Evolutionary conservation across 2,797 vertebrate species (phyloP), one percentile per base, ranked within the genome.

Genomic region (Tapirus indicus): DNA sequence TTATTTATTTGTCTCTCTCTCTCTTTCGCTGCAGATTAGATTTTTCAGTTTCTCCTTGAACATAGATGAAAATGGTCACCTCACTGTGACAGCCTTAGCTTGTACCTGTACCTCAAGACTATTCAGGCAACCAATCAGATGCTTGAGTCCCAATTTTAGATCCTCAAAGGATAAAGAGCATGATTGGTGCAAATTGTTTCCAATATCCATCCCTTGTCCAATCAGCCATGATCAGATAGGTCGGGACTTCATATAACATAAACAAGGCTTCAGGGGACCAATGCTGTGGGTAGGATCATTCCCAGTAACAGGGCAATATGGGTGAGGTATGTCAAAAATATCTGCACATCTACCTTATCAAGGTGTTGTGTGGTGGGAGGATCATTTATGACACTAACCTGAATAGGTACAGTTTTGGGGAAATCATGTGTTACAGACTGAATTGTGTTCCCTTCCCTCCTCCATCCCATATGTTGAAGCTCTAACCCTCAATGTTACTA

Each of bases 101-200:
- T 56, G 58, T 82, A 75, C 27, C 23, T 80, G n/a, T n/a, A 62
- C 35, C 35, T 71, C 41, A 83, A 60, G 62, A 79, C 11, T 66
- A 29, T 84, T 94, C 77, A 88, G 21, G 38, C 23, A 83, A 49
- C 1, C 5, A 71, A 10, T 44, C 69, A 41, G 35, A 44, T 84
- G 52, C 27, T 49, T 58, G 47, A 62, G 68, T 95, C 85, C 41
- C 41, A 58, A 25, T 68, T 72, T 95, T 91, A 83, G 91, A 74
- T 64, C 41, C 49, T 94, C 49, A 41, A 14, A 91, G 21, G 5
- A 29, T 66, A 72, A 88, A 41, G 32, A 94, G 17, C 6, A 18
- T 35, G 23, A 83, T 29, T 38, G 35, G 20, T 17, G 8, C 32
- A n/a, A 16, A 35, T 66, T 79, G 47, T 91, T 84, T 92, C 21